Base-by-base conservation (phyloP, 1,140 invertebrate genomes). In the Argopecten irradians region DNA sequence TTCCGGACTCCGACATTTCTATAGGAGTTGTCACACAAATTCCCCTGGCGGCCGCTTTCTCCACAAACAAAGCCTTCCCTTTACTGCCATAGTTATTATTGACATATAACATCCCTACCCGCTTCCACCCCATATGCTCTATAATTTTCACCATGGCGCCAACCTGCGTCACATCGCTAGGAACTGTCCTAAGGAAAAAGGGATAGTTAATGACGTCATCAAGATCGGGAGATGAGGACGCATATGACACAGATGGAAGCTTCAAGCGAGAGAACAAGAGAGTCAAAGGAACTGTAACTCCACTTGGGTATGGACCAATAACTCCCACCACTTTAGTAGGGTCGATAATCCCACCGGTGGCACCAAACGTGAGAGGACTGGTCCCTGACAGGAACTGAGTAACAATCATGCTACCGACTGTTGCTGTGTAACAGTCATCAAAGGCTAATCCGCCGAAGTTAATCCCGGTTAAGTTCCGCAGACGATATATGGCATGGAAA, bases 91-190 rank as follows among this genome's bases (percentile, higher is more conserved):
- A 97, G 87, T 94, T 93, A 85, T 94, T 94, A 16, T 91, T 88
- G 5, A 94, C 92, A 87, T 94, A 93, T 22, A 95, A 71, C 1
- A 94, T 34, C 1, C 93, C 93, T 8, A 94, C 92, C 35, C 93
- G 94, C 19, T 92, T 46, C 93, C 94, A 94, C 0, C 88, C 91
- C 89, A 94, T 97, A 92, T 82, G 28, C 43, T 91, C 95, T 32
- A 97, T 96, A 84, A 97, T 96, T 92, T 97, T 96, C 9, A 97
- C 96, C 96, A 97, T 97, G 0, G 97, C 97, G 89, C 96, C 96
- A 0, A 97, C 97, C 94, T 97, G 97, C 92, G 92, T 91, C 1
- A 91, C 90, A 86, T 95, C 94, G 90, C 93, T 93, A 13, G 94
- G 94, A 35, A 95, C 94, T 8, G 94, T 94, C 16, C 94, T 89